phyloP scores from a whole-genome alignment of 2,113 vertebrate genomes.

The Bambusicola thoracicus region DNA sequence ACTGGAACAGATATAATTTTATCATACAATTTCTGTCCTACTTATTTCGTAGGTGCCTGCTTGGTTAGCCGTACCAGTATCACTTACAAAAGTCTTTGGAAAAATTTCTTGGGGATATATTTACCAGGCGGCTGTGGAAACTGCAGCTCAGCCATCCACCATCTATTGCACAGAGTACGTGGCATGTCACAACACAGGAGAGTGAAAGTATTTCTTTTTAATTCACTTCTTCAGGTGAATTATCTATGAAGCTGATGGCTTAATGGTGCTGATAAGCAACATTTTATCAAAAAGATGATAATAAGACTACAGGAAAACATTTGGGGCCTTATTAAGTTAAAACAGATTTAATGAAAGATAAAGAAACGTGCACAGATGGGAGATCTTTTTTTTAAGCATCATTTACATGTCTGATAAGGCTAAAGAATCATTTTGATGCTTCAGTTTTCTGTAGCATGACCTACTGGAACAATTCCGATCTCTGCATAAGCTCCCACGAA shows the following conservation, averaged over 20 bases:
- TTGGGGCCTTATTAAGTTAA: not conserved
- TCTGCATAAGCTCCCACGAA: not conserved
- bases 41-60: not conserved
- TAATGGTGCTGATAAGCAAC: not conserved
- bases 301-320: not conserved
- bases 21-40: not conserved
- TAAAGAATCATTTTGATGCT: accelerated
- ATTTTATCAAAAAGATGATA: not conserved
- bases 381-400: not conserved
- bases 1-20: not conserved
- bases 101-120: not conserved
- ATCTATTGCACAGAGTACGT: not conserved
- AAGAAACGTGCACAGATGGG: not conserved
- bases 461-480: not conserved
- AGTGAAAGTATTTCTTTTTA: not conserved
- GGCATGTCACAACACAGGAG: not conserved
- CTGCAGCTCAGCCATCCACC: not conserved
- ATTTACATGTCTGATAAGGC: not conserved
- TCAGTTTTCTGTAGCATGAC: not conserved
- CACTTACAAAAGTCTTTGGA: not conserved
- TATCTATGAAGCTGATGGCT: not conserved
- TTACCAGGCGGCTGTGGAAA: not conserved
- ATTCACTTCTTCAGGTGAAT: not conserved
- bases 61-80: not conserved
- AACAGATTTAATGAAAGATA: not conserved